Conservation (phyloP, 2,113 vertebrate species). For the Silurus asotus region DNA sequence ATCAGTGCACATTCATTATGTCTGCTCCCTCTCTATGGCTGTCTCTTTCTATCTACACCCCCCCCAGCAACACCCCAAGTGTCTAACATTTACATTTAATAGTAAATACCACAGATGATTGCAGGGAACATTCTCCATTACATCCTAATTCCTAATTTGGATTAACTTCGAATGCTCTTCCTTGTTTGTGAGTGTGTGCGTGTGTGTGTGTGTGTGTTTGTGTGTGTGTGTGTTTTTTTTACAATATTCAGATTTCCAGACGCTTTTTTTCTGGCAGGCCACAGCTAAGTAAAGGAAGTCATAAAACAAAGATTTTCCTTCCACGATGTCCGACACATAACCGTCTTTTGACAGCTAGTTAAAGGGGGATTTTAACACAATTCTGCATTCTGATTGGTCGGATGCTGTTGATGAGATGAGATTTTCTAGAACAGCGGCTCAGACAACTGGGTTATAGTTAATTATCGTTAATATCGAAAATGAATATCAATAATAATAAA, state of each 20-base stretch:
- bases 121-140: no score
- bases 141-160: background rate
- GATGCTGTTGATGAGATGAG: background rate
- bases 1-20: slow-evolving; percentile 12
- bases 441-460: no score
- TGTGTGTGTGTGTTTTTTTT: background rate
- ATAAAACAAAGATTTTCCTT: background rate
- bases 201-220: background rate
- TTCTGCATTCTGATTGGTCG: background rate
- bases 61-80: no score
- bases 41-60: slow-evolving; percentile 7
- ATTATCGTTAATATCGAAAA: no score
- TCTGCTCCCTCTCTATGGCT: background rate
- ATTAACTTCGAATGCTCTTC: no score
- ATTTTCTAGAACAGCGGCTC: background rate
- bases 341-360: background rate
- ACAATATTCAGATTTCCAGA: background rate
- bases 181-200: background rate
- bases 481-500: no score
- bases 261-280: background rate
- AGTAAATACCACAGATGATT: slow-evolving; percentile 8
- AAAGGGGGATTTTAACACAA: no score
- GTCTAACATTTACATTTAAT: slow-evolving; percentile 43
- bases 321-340: background rate
- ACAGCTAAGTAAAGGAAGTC: background rate